Conservation (phyloP, 2,113 vertebrate species). For the Montifringilla adamsi region DNA sequence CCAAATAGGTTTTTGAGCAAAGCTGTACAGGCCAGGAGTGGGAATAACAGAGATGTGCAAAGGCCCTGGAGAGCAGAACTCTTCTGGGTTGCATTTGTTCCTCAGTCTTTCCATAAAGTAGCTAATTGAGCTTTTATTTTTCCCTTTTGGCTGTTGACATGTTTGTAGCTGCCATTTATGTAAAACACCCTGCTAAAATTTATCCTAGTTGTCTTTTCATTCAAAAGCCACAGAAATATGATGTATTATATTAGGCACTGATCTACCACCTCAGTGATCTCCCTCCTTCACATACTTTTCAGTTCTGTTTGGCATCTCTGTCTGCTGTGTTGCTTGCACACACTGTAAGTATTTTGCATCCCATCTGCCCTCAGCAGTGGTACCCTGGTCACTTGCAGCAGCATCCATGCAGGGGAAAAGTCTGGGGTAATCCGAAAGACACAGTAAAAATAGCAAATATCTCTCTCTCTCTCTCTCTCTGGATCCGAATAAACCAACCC, state of each 20-base stretch:
- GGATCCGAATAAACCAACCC: background rate
- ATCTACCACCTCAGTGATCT: background rate
- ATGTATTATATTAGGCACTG: background rate
- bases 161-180: background rate
- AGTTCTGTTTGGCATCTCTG: background rate
- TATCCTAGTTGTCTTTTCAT: background rate
- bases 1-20: background rate
- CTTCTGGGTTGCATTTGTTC: background rate
- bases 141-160: background rate
- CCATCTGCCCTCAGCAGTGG: background rate
- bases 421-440: background rate
- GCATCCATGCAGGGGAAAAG: background rate
- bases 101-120: background rate
- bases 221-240: background rate
- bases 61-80: background rate
- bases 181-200: background rate
- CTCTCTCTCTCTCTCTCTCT: background rate
- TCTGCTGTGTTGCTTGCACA: background rate
- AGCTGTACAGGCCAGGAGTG: background rate
- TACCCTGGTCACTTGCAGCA: background rate
- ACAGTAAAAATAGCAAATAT: background rate
- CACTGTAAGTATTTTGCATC: background rate
- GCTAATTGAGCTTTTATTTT: fast-evolving
- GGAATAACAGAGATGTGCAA: background rate
- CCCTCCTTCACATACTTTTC: background rate